Evolutionary conservation across 2,113 vertebrate genomes (phyloP).

Genomic region (Lepisosteus osseus): DNA sequence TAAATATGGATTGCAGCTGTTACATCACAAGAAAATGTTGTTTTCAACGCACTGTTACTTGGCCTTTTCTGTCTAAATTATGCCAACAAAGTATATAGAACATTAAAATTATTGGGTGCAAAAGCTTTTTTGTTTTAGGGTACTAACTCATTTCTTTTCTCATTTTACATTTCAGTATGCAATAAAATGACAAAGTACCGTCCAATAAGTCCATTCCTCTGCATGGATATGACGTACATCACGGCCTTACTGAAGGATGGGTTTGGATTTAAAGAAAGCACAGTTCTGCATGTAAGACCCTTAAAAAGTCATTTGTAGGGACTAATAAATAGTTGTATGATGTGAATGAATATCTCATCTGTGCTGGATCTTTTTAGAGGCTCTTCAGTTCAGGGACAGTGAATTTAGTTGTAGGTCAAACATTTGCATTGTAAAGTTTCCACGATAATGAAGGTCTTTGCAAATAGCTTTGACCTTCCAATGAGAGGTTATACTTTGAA

Average conservation of each 20-base stretch:
- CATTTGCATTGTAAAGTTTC: neutral
- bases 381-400: neutral
- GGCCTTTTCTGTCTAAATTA: neutral
- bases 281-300: conserved; percentile 77
- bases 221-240: conserved; percentile 97
- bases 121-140: neutral
- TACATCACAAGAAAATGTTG: conserved; percentile 26
- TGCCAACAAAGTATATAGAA: too few species aligned
- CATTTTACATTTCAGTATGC: conserved; percentile 72
- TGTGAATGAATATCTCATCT: neutral
- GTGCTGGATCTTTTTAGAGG: neutral
- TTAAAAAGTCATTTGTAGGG: too few species aligned
- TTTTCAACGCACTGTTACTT: conserved; percentile 26
- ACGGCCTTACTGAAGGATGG: conserved; percentile 91
- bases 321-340: neutral
- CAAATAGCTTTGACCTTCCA: too few species aligned
- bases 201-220: conserved; percentile 87
- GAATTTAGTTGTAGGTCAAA: neutral
- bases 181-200: conserved; percentile 86
- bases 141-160: conserved; percentile 10
- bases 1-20: too few species aligned
- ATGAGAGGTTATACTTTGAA: neutral
- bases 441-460: too few species aligned
- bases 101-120: too few species aligned
- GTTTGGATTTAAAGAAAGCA: conserved; percentile 89